phyloP scores from a whole-genome alignment of 2,797 vertebrate species.

The Poeciliopsis presidionis region DNA sequence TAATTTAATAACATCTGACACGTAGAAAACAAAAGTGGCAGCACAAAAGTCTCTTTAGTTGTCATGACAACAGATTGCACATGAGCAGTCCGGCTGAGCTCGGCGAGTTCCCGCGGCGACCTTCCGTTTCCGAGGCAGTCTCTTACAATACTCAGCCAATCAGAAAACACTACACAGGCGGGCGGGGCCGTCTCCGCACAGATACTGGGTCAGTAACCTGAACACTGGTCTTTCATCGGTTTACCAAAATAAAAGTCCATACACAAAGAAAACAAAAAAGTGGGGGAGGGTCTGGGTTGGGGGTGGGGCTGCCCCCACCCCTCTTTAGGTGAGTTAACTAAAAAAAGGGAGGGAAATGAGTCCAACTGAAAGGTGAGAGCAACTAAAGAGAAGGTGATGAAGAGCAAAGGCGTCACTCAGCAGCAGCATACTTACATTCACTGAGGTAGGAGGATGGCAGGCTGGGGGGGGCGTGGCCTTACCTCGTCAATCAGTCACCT shows the following conservation, averaged over 20 bases:
- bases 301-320: slow-evolving; percentile 57
- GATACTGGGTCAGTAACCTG: not conserved
- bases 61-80: slow-evolving; percentile 84
- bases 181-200: not conserved
- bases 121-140: slow-evolving; percentile 86
- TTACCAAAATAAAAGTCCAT: slow-evolving; percentile 67
- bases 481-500: slow-evolving; percentile 58
- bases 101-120: slow-evolving; percentile 42
- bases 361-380: slow-evolving; percentile 72
- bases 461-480: slow-evolving; percentile 76
- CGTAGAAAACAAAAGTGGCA: slow-evolving; percentile 84
- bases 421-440: slow-evolving; percentile 94
- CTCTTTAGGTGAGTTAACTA: slow-evolving; percentile 63
- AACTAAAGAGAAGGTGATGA: slow-evolving; percentile 70
- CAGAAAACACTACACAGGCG: slow-evolving; percentile 82
- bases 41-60: slow-evolving; percentile 83
- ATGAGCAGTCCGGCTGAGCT: slow-evolving; percentile 65
- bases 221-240: slow-evolving; percentile 73
- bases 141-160: slow-evolving; percentile 82
- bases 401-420: slow-evolving; percentile 64
- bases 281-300: slow-evolving; percentile 71
- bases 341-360: slow-evolving; percentile 65
- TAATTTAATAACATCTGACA: slow-evolving; percentile 85
- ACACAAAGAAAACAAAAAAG: slow-evolving; percentile 72
- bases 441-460: slow-evolving; percentile 55